Evolutionary conservation across 1,140 invertebrate genomes (phyloP).

Genomic region (Cotesia vestalis): DNA sequence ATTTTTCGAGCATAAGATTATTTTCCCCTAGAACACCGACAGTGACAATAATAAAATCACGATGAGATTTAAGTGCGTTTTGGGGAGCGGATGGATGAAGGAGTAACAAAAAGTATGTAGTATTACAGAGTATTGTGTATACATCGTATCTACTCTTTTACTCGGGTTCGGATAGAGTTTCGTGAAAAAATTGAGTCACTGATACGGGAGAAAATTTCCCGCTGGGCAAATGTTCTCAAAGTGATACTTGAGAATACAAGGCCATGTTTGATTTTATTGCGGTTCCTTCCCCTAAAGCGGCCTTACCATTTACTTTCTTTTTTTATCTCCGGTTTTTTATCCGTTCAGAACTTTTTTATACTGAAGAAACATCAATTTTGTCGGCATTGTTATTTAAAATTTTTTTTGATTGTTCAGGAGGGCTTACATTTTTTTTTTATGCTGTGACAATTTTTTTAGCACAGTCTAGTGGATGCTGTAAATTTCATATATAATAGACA

Average conservation of each 20-base stretch:
- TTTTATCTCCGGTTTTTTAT: constrained; percentile 12
- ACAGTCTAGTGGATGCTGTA: no score
- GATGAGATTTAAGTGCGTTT: constrained; percentile 1
- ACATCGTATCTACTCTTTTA: neutral
- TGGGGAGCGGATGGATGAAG: neutral
- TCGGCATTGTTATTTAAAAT: no score
- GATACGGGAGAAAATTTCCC: constrained; percentile 15
- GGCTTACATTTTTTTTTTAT: no score
- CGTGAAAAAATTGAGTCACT: constrained; percentile 22
- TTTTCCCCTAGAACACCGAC: neutral
- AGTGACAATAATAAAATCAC: constrained; percentile 9
- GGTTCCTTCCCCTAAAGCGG: constrained; percentile 19
- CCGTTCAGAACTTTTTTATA: neutral
- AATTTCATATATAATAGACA: no score
- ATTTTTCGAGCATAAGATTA: neutral
- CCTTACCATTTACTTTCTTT: neutral
- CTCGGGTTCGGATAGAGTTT: neutral
- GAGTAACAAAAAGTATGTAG: constrained; percentile 9
- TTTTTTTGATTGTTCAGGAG: no score
- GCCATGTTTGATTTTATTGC: constrained; percentile 34
- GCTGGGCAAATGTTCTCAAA: constrained; percentile 33
- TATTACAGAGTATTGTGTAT: constrained; percentile 1
- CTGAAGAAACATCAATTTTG: neutral
- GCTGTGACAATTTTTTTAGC: no score
- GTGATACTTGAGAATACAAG: constrained; percentile 29